Evolutionary conservation across 2,888 invertebrate genomes (phyloP).

Genomic region (Drosophila seclusa): DNA sequence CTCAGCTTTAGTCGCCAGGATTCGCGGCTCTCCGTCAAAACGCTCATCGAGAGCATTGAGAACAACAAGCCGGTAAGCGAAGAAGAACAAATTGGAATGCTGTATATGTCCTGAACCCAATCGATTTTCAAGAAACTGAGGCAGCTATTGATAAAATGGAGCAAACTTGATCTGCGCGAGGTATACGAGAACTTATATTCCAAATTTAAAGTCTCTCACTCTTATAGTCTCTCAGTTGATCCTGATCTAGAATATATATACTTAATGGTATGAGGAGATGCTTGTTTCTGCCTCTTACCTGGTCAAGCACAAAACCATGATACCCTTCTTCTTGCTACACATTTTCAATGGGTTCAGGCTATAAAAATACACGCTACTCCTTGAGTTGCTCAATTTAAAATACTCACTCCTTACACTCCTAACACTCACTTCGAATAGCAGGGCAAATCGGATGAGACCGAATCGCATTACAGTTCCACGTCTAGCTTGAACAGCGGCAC

Average conservation of each 20-base stretch:
- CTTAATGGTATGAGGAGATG: neutral
- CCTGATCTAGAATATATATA: neutral
- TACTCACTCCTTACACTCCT: neutral
- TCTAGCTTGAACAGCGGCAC: slow-evolving; percentile 87
- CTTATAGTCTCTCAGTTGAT: neutral
- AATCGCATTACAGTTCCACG: slow-evolving; percentile 88
- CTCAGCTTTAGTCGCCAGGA: slow-evolving; percentile 86
- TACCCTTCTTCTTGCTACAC: neutral
- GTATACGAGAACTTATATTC: neutral
- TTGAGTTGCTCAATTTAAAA: neutral
- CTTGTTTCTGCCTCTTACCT: neutral
- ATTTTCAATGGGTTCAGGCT: neutral
- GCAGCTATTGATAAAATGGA: neutral
- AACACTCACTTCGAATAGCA: slow-evolving; percentile 35
- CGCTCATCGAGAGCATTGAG: slow-evolving; percentile 96
- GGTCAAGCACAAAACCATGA: too few relatives aligned
- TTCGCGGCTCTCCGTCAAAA: slow-evolving; percentile 94
- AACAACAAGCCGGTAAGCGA: slow-evolving; percentile 90
- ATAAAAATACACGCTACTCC: neutral
- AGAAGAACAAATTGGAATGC: neutral
- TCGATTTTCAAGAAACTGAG: neutral
- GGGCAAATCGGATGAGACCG: slow-evolving; percentile 83
- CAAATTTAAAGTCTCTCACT: neutral
- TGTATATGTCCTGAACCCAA: neutral
- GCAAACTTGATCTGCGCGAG: neutral